Evolutionary conservation across 2,113 vertebrate genomes (phyloP), one percentile per base, ranked within the genome.

Genomic region (Passer montanus): DNA sequence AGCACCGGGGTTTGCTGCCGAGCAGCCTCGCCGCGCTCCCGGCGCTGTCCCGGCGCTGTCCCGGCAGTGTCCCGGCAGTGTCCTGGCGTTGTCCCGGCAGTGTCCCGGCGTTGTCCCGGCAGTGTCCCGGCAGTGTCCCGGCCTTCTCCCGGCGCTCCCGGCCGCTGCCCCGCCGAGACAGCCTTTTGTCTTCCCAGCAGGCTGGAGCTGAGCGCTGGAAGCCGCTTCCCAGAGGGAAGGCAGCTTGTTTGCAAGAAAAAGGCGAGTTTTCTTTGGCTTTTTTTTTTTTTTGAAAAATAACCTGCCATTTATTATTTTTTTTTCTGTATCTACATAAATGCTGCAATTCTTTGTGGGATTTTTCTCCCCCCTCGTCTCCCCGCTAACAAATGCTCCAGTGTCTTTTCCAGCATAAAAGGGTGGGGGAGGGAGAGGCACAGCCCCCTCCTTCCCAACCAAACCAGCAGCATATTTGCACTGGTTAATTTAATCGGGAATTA

Each of bases 401-500:
- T 96, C 90, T 93, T 86, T 60, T 52, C 83, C 44, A 63, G 72
- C 76, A 96, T 88, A 77, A 95, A 96, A 90, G 60, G 39, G 15
- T 69, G 77, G 66, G 47, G 85, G 84, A 89, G 50, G 76, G 90
- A 89, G 58, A 93, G 56, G 58, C 37, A 55, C 67, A 69, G 15
- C 72, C 46, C 64, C 59, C 88, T 94, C 68, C 90, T 90, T 56
- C 64, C 73, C 35, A 87, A 84, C 84, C 10, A 1, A 91, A 86
- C 87, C 75, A 41, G 68, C 87, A 91, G 83, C 78, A 85, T 86
- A 92, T 95, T 97, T 96, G 87, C 66, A 44, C 87, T 87, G 75
- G 85, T 91, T 93, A 94, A 96, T 95, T 96, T 96, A 91, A 90
- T 93, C 89, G 90, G 79, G 90, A 92, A 94, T 96, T 95, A 96